phyloP scores from a whole-genome alignment of 1,140 invertebrate genomes.

The Diprion similis region DNA sequence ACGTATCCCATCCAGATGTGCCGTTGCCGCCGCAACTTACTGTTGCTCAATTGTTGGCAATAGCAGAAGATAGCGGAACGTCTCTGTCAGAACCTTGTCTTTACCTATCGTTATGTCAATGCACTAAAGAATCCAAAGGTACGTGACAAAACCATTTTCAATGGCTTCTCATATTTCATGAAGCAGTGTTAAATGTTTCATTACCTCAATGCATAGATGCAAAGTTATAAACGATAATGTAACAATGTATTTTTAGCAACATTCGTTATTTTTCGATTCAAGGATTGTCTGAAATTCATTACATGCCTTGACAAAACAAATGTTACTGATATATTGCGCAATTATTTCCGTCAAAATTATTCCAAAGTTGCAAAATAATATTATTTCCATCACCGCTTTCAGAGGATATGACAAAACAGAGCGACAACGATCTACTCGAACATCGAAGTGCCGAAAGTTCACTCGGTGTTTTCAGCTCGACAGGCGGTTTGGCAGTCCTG shows the following conservation, averaged over 20 bases:
- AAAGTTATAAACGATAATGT: background rate
- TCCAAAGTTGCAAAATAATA: too few species aligned
- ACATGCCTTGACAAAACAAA: too few species aligned
- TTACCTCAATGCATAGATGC: background rate
- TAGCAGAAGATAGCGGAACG: slow-evolving; percentile 64
- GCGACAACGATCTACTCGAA: slow-evolving; percentile 44
- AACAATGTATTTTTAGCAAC: too few species aligned
- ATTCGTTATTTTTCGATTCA: background rate
- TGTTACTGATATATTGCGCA: too few species aligned
- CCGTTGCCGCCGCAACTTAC: slow-evolving; percentile 66
- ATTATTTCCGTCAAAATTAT: too few species aligned
- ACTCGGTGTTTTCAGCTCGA: slow-evolving; percentile 82
- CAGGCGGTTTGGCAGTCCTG: slow-evolving; percentile 86
- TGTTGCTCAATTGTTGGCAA: slow-evolving; percentile 68
- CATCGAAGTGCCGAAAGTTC: slow-evolving; percentile 67
- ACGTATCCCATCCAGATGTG: slow-evolving; percentile 58
- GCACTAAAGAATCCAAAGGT: slow-evolving; percentile 55
- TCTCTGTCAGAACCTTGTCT: slow-evolving; percentile 67
- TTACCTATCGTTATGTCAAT: slow-evolving; percentile 52
- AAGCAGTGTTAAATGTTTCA: slow-evolving; percentile 5
- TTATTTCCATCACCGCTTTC: slow-evolving; percentile 6
- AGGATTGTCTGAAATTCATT: slow-evolving; percentile 14
- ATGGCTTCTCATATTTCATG: background rate
- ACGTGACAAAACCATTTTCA: background rate
- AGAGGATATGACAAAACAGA: slow-evolving; percentile 42